A percentile compares a stretch with the other conserved stretches of the same genome.
These are phyloP conservation scores for Colaptes auratus DNA, from an alignment of 2,113 vertebrate genomes.

Conservation along the genomic window DNA sequence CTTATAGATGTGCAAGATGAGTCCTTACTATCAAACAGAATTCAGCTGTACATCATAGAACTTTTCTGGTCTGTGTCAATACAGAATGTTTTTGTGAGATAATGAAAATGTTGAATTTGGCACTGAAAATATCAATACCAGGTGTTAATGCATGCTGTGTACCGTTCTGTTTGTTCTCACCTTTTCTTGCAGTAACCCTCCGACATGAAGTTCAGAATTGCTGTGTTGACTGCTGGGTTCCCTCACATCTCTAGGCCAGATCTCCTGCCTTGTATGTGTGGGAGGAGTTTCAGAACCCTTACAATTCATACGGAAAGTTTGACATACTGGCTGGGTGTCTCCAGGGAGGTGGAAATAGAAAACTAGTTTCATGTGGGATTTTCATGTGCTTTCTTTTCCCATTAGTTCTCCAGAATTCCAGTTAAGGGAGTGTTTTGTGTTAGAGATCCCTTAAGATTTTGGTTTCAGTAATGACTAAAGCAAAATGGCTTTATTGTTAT, in stretches of 20 bases:
- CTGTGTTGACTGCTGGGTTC: background rate
- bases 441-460: background rate
- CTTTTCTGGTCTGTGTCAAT: background rate
- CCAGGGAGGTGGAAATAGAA: background rate
- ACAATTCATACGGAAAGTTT: background rate
- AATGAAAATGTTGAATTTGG: background rate
- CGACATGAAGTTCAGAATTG: background rate
- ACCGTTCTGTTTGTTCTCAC: background rate
- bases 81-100: background rate
- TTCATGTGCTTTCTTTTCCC: background rate
- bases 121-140: background rate
- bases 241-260: background rate
- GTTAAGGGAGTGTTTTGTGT: constrained; percentile 3
- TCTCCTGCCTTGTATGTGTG: background rate
- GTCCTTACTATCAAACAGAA: background rate
- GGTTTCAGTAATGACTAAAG: background rate
- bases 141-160: background rate
- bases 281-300: background rate
- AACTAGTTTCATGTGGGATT: background rate
- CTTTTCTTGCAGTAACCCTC: background rate
- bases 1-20: background rate
- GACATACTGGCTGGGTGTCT: background rate
- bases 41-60: background rate
- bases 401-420: background rate
- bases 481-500: constrained; percentile 14